These are phyloP conservation scores for Pheosia gnoma DNA, from an alignment of 2,888 invertebrate species.

Conservation along the genomic window DNA sequence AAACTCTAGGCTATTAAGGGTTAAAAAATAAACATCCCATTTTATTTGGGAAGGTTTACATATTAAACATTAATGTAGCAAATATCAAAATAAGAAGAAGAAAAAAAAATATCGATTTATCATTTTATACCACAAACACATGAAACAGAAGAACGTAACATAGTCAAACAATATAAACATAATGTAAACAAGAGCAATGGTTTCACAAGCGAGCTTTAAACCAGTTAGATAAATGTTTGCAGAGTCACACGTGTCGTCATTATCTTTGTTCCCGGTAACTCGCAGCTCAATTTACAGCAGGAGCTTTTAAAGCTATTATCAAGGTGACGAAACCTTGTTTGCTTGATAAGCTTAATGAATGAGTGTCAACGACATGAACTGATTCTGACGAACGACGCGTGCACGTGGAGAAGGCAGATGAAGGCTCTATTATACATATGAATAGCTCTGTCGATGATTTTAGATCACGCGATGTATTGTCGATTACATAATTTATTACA, in stretches of 20 bases:
- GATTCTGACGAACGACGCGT: slow-evolving; percentile 8
- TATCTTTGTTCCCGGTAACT: slow-evolving; percentile 25
- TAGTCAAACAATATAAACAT: slow-evolving; percentile 8
- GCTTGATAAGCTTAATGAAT: slow-evolving; percentile 36
- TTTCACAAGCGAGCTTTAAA: slow-evolving; percentile 21
- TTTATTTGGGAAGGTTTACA: no score
- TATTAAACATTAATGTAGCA: no score
- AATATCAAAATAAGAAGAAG: no score
- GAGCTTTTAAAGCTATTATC: slow-evolving; percentile 30
- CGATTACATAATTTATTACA: no score
- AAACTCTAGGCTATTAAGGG: no score
- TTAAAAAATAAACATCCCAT: no score
- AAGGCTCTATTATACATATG: not conserved
- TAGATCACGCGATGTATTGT: not conserved
- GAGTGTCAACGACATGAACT: slow-evolving; percentile 39
- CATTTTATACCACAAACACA: not conserved
- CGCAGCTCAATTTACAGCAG: slow-evolving; percentile 27
- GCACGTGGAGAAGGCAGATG: slow-evolving; percentile 11
- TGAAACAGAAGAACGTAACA: slow-evolving; percentile 2
- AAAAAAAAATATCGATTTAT: not conserved
- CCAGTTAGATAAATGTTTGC: slow-evolving; percentile 35
- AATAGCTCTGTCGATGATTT: not conserved
- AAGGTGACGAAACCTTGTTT: slow-evolving; percentile 35
- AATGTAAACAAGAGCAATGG: slow-evolving; percentile 12
- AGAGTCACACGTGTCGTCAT: slow-evolving; percentile 30